phyloP scores from a whole-genome alignment of 53 echinoderm and acorn worm species.

The Stichopus horrens region DNA sequence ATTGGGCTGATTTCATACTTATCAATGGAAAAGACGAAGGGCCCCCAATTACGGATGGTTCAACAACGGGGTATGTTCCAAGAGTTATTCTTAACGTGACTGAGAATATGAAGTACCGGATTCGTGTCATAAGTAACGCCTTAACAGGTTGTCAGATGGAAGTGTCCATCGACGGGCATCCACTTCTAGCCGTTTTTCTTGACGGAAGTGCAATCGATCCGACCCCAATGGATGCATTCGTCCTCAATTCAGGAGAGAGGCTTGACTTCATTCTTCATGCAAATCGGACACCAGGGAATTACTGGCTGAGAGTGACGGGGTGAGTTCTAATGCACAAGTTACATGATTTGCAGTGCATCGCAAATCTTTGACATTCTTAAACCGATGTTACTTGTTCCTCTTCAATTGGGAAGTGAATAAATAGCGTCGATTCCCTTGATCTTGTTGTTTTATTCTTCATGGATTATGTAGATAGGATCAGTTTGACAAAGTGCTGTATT shows the following conservation, averaged over 20 bases:
- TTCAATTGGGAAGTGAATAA: too few relatives aligned
- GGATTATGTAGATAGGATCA: too few relatives aligned
- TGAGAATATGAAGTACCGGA: constrained; percentile 55
- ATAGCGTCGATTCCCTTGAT: too few relatives aligned
- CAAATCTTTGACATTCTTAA: too few relatives aligned
- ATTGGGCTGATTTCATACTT: constrained; percentile 15
- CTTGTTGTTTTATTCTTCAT: too few relatives aligned
- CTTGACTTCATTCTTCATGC: constrained; percentile 54
- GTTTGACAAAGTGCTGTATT: too few relatives aligned
- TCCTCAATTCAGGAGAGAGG: constrained; percentile 52
- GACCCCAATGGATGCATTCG: constrained; percentile 31
- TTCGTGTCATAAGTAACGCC: constrained; percentile 54
- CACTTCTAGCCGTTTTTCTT: constrained; percentile 24
- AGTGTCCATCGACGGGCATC: constrained; percentile 50
- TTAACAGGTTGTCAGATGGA: constrained; percentile 41
- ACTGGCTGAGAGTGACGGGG: constrained; percentile 54
- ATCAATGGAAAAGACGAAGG: constrained; percentile 44
- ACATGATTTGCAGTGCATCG: too few relatives aligned
- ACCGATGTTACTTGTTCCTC: too few relatives aligned
- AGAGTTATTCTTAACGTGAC: constrained; percentile 66
- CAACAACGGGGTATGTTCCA: background rate
- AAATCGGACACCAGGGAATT: constrained; percentile 47
- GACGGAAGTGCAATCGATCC: constrained; percentile 40
- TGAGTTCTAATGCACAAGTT: background rate
- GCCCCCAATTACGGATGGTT: too few relatives aligned